phyloP scores from a whole-genome alignment of 2,888 invertebrate species.

The Drosophila incognita region DNA sequence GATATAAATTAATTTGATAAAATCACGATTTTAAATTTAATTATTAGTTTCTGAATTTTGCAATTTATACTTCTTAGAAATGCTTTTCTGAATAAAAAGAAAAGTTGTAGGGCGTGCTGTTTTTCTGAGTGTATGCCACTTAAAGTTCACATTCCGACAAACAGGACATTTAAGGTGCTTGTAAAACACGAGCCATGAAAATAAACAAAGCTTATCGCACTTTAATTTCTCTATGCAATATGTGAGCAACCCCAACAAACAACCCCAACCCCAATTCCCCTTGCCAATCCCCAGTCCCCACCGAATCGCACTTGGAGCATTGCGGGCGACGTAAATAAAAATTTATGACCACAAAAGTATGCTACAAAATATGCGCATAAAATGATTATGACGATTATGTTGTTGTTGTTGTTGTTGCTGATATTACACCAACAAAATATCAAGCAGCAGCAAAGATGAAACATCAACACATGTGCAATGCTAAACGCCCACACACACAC shows the following conservation, averaged over 20 bases:
- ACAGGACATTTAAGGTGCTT: slow-evolving; percentile 41
- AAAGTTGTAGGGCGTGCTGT: neutral
- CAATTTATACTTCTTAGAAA: neutral
- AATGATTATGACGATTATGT: slow-evolving; percentile 80
- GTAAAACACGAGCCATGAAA: slow-evolving; percentile 62
- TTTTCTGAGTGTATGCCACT: neutral
- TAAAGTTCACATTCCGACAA: neutral
- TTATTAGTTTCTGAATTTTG: neutral
- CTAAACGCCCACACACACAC: slow-evolving; percentile 44
- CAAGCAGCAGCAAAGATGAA: slow-evolving; percentile 44
- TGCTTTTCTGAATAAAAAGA: too few relatives aligned
- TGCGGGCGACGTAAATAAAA: slow-evolving; percentile 70
- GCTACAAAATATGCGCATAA: slow-evolving; percentile 75
- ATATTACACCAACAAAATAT: slow-evolving; percentile 42
- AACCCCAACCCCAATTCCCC: neutral
- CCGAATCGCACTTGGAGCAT: slow-evolving; percentile 48
- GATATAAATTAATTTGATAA: neutral
- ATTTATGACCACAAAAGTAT: slow-evolving; percentile 76
- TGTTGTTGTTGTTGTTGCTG: slow-evolving; percentile 30
- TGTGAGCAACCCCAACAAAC: neutral
- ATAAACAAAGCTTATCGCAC: slow-evolving; percentile 72
- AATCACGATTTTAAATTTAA: neutral
- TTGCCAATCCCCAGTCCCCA: neutral
- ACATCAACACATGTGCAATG: slow-evolving; percentile 46
- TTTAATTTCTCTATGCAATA: slow-evolving; percentile 65